These are phyloP conservation scores for Agapornis canus DNA, from an alignment of 2,797 vertebrate species.

Conservation along the genomic window DNA sequence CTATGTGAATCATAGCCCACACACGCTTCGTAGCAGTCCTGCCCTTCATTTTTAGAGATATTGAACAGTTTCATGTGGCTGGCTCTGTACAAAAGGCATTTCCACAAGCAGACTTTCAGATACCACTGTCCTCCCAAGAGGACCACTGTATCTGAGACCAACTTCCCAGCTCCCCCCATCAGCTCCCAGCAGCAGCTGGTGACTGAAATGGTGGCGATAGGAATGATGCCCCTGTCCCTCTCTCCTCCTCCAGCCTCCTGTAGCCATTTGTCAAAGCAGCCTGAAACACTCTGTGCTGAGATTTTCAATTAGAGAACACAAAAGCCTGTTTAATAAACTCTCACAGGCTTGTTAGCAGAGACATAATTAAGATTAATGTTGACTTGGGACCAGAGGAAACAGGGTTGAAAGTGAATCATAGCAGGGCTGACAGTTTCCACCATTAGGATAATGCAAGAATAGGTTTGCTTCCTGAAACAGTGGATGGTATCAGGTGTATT, in stretches of 20 bases:
- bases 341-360: constrained; percentile 27
- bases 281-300: background rate
- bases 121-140: background rate
- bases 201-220: accelerated
- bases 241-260: background rate
- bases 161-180: background rate
- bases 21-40: background rate
- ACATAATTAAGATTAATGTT: constrained; percentile 37
- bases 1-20: background rate
- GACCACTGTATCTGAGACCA: accelerated
- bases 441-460: background rate
- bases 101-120: accelerated
- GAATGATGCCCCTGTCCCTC: accelerated
- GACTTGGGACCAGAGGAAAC: background rate
- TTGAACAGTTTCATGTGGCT: accelerated
- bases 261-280: background rate
- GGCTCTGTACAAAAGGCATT: background rate
- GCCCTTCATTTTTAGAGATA: background rate
- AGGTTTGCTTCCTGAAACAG: background rate
- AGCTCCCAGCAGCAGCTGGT: background rate
- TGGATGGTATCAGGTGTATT: too few relatives aligned
- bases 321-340: constrained; percentile 50
- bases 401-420: background rate
- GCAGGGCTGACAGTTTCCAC: background rate
- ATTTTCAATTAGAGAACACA: constrained; percentile 34